Evolutionary conservation across 2,888 invertebrate species (phyloP).

Genomic region (Torymus tubicola): DNA sequence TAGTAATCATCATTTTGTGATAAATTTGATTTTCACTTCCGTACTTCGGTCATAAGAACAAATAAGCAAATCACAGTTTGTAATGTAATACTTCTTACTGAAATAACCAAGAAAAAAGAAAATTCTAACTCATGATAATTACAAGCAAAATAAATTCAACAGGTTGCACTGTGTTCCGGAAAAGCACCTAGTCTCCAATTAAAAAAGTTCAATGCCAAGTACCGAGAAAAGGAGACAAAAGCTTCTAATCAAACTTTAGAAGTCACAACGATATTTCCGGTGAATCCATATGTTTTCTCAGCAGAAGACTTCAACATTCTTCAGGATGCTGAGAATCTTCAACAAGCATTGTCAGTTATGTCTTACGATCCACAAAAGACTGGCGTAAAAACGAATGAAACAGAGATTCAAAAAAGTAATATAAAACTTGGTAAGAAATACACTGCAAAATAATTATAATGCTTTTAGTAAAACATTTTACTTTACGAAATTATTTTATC

Average conservation of each 20-base stretch:
- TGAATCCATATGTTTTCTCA: slow-evolving; percentile 45
- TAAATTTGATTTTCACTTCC: too few relatives aligned
- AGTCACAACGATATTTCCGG: not conserved
- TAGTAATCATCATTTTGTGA: too few relatives aligned
- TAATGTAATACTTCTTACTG: too few relatives aligned
- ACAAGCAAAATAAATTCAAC: slow-evolving; percentile 7
- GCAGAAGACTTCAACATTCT: slow-evolving; percentile 53
- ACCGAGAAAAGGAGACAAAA: not conserved
- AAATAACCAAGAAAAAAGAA: too few relatives aligned
- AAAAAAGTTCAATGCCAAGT: slow-evolving; percentile 52
- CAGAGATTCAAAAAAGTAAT: not conserved
- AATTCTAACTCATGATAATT: not conserved
- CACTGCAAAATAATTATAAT: not conserved
- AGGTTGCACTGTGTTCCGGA: slow-evolving; percentile 35
- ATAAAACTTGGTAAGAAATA: slow-evolving; percentile 22
- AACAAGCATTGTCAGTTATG: slow-evolving; percentile 63
- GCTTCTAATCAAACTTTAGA: not conserved
- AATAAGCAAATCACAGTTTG: too few relatives aligned
- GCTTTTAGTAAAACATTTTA: not conserved
- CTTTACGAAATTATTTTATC: too few relatives aligned
- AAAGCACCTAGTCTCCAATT: slow-evolving; percentile 57
- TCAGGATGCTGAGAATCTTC: slow-evolving; percentile 62
- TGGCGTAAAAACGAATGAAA: not conserved
- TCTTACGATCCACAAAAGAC: slow-evolving; percentile 69
- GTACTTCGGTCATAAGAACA: too few relatives aligned